Evolutionary conservation across 2,113 vertebrate genomes (phyloP).

Genomic region (Manacus vitellinus): DNA sequence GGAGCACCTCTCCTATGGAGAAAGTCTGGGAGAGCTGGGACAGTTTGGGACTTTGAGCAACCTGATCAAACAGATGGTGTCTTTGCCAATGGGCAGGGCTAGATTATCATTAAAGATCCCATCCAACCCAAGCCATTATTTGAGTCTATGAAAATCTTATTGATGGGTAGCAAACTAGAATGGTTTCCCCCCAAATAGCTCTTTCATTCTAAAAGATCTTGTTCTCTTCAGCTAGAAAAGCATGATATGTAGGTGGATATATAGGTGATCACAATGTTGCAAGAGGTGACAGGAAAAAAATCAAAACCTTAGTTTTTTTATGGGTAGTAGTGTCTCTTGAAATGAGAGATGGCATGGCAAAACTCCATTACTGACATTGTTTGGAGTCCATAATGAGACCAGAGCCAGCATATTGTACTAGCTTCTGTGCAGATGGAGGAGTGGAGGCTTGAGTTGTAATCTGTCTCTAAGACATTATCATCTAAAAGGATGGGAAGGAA

Average conservation of each 20-base stretch:
- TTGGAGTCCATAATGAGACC: not conserved
- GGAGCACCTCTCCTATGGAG: not conserved
- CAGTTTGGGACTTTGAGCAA: not conserved
- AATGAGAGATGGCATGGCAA: not conserved
- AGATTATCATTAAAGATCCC: not conserved
- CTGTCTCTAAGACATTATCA: not conserved
- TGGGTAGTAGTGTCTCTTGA: not conserved
- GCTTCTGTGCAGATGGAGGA: not conserved
- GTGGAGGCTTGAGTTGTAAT: not conserved
- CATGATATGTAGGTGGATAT: not conserved
- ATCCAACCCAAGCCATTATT: not conserved
- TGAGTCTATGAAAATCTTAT: not conserved
- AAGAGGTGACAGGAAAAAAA: not conserved
- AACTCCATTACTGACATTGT: not conserved
- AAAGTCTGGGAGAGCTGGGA: not conserved
- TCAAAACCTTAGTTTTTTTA: not conserved
- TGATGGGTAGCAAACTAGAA: not conserved
- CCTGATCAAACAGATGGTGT: not conserved
- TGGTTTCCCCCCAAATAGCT: not conserved
- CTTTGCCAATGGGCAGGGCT: rapidly evolving
- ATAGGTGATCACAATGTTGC: not conserved
- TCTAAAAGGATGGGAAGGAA: not conserved
- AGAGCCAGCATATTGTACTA: not conserved
- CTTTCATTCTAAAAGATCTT: not conserved
- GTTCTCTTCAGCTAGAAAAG: not conserved